These are phyloP conservation scores for Pristionchus entomophagus DNA, from an alignment of 2,888 invertebrate genomes.

Conservation along the genomic window DNA sequence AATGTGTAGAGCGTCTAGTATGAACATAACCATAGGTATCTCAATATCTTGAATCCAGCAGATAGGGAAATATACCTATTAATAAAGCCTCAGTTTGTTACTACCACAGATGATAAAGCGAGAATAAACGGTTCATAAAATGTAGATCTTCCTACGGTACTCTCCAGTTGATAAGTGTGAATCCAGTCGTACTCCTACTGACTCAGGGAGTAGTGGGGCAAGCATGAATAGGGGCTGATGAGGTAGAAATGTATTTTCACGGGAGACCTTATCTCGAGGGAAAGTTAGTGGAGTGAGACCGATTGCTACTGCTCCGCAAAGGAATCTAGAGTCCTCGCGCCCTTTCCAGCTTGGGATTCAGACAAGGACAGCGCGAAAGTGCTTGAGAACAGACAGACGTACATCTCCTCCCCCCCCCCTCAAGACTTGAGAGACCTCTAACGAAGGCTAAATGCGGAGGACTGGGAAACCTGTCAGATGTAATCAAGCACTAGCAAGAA, in stretches of 20 bases:
- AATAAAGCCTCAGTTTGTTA: no score
- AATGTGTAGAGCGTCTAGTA: neutral
- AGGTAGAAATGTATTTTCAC: slow-evolving; percentile 35
- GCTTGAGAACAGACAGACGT: slow-evolving; percentile 15
- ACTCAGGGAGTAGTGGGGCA: neutral
- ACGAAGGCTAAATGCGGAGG: neutral
- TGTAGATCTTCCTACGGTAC: neutral
- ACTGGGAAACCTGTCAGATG: slow-evolving; percentile 18
- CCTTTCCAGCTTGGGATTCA: slow-evolving; percentile 1
- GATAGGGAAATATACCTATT: no score
- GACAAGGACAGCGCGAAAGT: slow-evolving; percentile 13
- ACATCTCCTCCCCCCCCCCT: no score
- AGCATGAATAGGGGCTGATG: slow-evolving; percentile 18
- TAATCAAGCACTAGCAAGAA: neutral
- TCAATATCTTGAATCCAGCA: neutral
- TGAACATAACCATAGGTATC: no score
- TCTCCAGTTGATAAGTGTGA: neutral
- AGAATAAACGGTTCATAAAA: no score
- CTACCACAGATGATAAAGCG: no score
- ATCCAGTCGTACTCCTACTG: neutral
- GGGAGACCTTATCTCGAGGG: slow-evolving; percentile 13
- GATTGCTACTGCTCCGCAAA: neutral
- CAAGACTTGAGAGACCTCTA: neutral
- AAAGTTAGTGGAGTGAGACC: neutral
- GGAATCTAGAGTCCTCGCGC: neutral